Percentiles rank a stretch among this genome's conserved stretches.
Evolutionary conservation across 2,113 vertebrate species (phyloP).

Genomic region (Gavialis gangeticus): DNA sequence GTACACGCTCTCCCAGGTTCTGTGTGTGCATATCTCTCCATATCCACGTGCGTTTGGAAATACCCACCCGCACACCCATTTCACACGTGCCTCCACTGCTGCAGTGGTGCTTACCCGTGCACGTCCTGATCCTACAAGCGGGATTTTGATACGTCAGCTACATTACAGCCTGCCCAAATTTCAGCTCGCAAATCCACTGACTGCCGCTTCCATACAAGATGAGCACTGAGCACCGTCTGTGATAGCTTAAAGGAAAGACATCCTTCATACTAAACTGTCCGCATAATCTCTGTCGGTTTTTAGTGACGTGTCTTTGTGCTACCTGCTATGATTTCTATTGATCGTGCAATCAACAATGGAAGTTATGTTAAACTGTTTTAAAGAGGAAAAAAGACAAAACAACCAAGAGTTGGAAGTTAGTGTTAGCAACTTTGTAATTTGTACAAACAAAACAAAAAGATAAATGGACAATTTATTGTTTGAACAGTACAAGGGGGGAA

Average conservation of each 20-base stretch:
- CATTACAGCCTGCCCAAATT: neutral
- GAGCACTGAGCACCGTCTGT: neutral
- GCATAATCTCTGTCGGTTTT: neutral
- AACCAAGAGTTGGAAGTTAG: neutral
- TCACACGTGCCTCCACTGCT: neutral
- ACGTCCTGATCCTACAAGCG: neutral
- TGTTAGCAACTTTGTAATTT: conserved; percentile 46
- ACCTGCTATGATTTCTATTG: neutral
- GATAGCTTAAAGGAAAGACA: neutral
- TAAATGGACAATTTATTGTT: conserved; percentile 52
- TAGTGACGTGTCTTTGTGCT: neutral
- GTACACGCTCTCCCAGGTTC: neutral
- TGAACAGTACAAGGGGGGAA: conserved; percentile 52
- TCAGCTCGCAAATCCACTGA: neutral
- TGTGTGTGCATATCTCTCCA: neutral
- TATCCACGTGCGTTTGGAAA: neutral
- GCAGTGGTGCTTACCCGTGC: neutral
- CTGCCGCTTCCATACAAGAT: neutral
- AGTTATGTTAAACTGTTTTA: neutral
- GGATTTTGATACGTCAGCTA: neutral
- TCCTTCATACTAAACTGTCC: neutral
- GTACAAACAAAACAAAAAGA: conserved; percentile 48
- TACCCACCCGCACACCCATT: neutral
- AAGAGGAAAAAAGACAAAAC: neutral
- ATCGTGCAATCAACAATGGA: conserved; percentile 32